These are phyloP conservation scores for Anomalospiza imberbis DNA, from an alignment of 2,797 vertebrate genomes.

Conservation along the genomic window DNA sequence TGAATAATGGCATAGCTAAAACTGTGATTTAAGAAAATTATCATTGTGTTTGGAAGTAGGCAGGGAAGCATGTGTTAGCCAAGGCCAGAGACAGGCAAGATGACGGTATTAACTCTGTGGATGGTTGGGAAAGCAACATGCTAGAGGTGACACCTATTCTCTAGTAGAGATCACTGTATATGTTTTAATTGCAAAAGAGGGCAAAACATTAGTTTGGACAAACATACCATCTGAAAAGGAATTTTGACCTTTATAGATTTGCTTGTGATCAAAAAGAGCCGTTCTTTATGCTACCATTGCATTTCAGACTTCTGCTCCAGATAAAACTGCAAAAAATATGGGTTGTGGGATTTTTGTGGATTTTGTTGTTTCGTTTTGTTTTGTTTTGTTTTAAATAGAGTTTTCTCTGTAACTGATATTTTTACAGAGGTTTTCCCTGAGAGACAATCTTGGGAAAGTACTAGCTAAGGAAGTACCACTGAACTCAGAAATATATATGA, in stretches of 20 bases:
- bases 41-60: background rate
- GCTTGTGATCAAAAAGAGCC: background rate
- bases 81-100: background rate
- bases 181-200: background rate
- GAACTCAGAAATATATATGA: background rate
- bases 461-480: background rate
- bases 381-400: background rate
- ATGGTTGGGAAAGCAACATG: background rate
- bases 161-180: background rate
- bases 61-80: background rate
- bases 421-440: background rate
- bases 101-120: background rate
- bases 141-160: background rate
- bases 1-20: background rate
- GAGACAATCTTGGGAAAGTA: background rate
- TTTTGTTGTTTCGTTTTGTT: background rate
- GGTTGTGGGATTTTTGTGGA: background rate
- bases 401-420: background rate
- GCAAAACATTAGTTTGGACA: background rate
- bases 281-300: background rate
- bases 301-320: background rate
- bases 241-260: background rate
- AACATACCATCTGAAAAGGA: background rate
- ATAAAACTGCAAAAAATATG: background rate
- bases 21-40: background rate